These are phyloP conservation scores for Rugalucina vietnamica DNA, from an alignment of 2,888 invertebrate genomes.

Conservation along the genomic window DNA sequence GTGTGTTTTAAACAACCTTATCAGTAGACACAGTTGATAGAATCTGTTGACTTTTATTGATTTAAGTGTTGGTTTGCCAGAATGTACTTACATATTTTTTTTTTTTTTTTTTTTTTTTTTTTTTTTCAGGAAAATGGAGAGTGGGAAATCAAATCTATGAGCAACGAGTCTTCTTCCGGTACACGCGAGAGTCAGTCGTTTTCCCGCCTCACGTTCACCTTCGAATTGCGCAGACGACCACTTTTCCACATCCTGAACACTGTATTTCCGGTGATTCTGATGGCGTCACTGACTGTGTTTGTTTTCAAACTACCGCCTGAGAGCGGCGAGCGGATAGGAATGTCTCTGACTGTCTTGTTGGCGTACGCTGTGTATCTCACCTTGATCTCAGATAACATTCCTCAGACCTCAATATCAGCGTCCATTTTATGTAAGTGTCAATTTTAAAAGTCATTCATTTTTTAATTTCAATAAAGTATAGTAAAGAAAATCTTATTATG, in stretches of 20 bases:
- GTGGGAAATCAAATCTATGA: conserved; percentile 47
- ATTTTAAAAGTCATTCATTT: too few relatives aligned
- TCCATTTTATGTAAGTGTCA: conserved; percentile 59
- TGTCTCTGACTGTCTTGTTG: conserved; percentile 59
- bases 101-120: too few relatives aligned
- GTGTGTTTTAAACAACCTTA: too few relatives aligned
- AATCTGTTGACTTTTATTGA: too few relatives aligned
- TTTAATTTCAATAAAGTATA: too few relatives aligned
- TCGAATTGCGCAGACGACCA: conserved; percentile 55
- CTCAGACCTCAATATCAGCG: conserved; percentile 56
- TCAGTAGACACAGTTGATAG: too few relatives aligned
- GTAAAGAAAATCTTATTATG: too few relatives aligned
- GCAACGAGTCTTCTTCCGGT: not conserved
- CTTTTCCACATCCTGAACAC: conserved; percentile 65
- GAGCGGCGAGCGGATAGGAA: conserved; percentile 59
- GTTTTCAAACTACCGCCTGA: conserved; percentile 62
- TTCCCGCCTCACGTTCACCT: conserved; percentile 48
- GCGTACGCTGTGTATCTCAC: conserved; percentile 68
- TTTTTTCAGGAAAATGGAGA: conserved; percentile 58
- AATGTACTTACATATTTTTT: too few relatives aligned
- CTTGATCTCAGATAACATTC: conserved; percentile 65
- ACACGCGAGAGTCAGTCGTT: conserved; percentile 26
- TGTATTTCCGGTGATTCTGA: conserved; percentile 59
- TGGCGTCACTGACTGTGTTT: conserved; percentile 62
- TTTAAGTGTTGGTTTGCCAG: too few relatives aligned